phyloP scores from a whole-genome alignment of 1,140 invertebrate genomes.

The Kradibia gibbosae region DNA sequence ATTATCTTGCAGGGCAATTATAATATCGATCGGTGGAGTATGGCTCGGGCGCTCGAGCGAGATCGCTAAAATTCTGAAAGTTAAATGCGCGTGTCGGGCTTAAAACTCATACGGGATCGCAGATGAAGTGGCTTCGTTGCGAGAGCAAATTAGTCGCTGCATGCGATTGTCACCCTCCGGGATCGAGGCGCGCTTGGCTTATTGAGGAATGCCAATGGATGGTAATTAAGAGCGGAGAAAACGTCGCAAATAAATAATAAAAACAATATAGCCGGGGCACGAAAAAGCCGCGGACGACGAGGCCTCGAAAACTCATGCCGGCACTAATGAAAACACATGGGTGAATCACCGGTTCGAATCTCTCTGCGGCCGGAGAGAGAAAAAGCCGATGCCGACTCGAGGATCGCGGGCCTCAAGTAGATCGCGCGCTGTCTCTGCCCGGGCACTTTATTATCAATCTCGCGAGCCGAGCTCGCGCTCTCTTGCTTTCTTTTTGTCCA shows the following conservation, averaged over 20 bases:
- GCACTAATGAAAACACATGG: background rate
- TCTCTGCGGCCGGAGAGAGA: background rate
- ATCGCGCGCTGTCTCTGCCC: background rate
- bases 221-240: background rate
- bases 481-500: slow-evolving; percentile 1
- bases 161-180: no score
- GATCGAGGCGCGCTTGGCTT: no score
- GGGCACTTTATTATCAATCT: slow-evolving; percentile 41
- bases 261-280: background rate
- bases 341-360: background rate
- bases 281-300: no score
- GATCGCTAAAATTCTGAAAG: no score
- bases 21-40: no score
- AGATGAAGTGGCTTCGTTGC: no score
- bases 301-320: slow-evolving; percentile 2
- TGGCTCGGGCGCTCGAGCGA: no score
- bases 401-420: background rate
- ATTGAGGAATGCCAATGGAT: background rate
- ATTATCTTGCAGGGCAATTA: no score
- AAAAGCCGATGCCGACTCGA: slow-evolving; percentile 25
- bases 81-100: no score
- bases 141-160: no score
- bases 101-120: no score
- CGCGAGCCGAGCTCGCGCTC: background rate
- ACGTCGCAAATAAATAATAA: background rate